Base-by-base conservation (phyloP, 2,113 vertebrate genomes). In the Bothrops jararaca region DNA sequence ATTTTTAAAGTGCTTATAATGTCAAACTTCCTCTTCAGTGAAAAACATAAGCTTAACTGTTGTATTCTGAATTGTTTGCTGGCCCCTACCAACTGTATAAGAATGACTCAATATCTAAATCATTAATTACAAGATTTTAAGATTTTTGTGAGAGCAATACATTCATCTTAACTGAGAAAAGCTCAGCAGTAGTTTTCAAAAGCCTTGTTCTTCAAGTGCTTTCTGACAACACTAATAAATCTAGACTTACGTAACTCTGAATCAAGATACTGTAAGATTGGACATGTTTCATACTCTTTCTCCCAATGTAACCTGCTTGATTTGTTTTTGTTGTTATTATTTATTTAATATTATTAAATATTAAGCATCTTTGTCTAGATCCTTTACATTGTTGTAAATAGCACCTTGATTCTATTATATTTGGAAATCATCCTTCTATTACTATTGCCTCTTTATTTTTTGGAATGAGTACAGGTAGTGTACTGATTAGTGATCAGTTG, bases 1-100 rank as follows among this genome's bases (percentile, higher is more conserved):
- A 64, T 34, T 1, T 89, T 53, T 89, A 90, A 9, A 42, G 15
- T 90, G 74, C 88, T 92, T 90, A 88, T 92, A 91, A 92, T 87
- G 45, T 91, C 92, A 90, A 9, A 52, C 3, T 87, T 45, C 9
- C 86, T 60, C 91, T 88, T 89, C 54, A 92, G n/a, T 42, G 45
- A 54, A 91, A 92, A 50, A 42, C 54, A 20, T 18, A 69, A 94
- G 60, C 29, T 34, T 85, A 18, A 91, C 42, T 74, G 13, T 89
- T 39, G 4, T 1, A 3, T 58, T 89, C 13, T 50, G 52, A 54
- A 26, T 12, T 42, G 29, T 39, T 18, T 13, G 39, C n/a, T 52
- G 39, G 26, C 34, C 64, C 29, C 50, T 34, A 18, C 26, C 53
- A 86, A 60, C 22, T 57, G 29, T 20, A 2, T 7, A 52, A 85